Evolutionary conservation across 64 coral and sea anemone genomes (phyloP).

Genomic region (Montipora sp.): DNA sequence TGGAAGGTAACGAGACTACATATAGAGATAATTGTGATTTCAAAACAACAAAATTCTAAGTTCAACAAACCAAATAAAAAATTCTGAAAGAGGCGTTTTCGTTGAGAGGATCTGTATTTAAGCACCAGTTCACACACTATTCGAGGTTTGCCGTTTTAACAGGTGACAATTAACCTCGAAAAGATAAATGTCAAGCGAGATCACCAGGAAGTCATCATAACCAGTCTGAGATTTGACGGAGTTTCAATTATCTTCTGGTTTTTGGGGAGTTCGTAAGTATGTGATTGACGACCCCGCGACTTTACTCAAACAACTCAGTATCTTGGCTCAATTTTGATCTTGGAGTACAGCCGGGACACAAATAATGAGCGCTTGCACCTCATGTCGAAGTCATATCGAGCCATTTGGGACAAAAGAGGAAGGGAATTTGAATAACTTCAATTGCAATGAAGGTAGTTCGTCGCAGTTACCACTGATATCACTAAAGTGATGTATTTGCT

Average conservation of each 20-base stretch:
- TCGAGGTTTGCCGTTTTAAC: background rate
- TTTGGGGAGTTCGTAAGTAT: background rate
- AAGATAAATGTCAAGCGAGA: background rate
- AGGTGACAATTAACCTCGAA: slow-evolving; percentile 15
- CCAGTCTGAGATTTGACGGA: no score
- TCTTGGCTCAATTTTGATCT: background rate
- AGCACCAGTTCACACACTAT: slow-evolving; percentile 8
- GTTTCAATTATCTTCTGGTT: background rate
- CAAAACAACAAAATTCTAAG: background rate
- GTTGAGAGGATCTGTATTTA: background rate
- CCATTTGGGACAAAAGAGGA: background rate
- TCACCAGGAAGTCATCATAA: background rate
- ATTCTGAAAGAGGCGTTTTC: background rate
- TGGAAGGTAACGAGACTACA: no score
- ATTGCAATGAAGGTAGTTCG: no score
- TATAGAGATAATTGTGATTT: no score
- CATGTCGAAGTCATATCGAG: background rate
- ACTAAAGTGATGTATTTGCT: no score
- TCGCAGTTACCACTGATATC: no score
- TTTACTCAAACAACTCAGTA: background rate
- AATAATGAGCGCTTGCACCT: background rate
- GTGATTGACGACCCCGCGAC: background rate
- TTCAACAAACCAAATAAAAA: background rate
- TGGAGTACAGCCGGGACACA: background rate
- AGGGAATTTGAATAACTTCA: background rate